A percentile compares a stretch with the other conserved stretches of the same genome.
Conservation (phyloP, 2,888 invertebrate species). For the Petrophora chlorosata region DNA sequence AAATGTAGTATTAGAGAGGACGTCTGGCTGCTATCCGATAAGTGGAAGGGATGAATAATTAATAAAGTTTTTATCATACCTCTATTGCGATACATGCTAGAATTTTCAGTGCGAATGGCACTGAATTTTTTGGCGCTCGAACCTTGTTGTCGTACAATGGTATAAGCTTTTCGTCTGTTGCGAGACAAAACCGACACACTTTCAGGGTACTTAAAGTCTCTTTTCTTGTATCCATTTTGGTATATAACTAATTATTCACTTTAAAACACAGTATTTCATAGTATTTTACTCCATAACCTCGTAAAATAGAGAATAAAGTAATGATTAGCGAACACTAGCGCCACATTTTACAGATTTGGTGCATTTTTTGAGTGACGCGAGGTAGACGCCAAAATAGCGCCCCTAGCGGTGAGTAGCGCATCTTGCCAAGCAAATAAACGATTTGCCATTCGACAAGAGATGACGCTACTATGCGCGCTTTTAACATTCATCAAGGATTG, state of each 20-base stretch:
- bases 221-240: constrained; percentile 85
- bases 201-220: constrained; percentile 84
- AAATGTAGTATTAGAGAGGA: no score
- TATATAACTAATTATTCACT: constrained; percentile 1
- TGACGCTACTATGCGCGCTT: constrained; percentile 37
- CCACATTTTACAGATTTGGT: no score
- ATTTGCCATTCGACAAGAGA: constrained; percentile 41
- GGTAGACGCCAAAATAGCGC: constrained; percentile 46
- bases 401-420: constrained; percentile 36
- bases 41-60: no score
- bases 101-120: constrained; percentile 88
- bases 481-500: no score
- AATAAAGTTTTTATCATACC: constrained; percentile 83
- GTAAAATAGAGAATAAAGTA: constrained; percentile 34
- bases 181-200: constrained; percentile 90
- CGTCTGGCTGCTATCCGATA: no score
- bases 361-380: constrained; percentile 16
- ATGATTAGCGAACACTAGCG: constrained; percentile 50
- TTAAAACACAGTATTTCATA: constrained; percentile 38
- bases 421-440: not conserved
- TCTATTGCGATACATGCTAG: constrained; percentile 91
- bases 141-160: constrained; percentile 85
- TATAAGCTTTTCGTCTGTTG: constrained; percentile 84
- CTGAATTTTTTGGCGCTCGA: constrained; percentile 81
- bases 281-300: constrained; percentile 65